Conservation (phyloP, 2,888 invertebrate genomes). For the Synanthedon formicaeformis region DNA sequence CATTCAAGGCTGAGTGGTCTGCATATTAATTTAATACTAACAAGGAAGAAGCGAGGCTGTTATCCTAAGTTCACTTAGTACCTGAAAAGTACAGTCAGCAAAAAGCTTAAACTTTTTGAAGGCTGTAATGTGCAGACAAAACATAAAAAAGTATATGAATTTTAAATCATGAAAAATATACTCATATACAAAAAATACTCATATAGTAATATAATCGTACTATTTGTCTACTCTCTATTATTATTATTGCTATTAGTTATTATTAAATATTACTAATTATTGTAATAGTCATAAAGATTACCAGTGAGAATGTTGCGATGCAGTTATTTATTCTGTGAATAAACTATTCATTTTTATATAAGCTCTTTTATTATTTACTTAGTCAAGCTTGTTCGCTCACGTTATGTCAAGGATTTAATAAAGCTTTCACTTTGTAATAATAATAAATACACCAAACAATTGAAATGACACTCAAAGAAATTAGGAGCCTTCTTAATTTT, state of each 20-base stretch:
- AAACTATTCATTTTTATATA: constrained; percentile 17
- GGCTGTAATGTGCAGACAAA: no score
- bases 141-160: no score
- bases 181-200: background rate
- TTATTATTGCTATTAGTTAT: background rate
- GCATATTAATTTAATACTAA: no score
- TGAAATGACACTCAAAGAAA: no score
- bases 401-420: background rate
- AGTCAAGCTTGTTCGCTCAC: background rate
- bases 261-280: constrained; percentile 1
- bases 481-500: no score
- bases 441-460: no score
- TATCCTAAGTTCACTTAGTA: background rate
- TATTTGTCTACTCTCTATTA: background rate
- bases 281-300: constrained; percentile 27
- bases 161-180: no score
- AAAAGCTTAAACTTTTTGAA: background rate
- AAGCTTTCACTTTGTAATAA: no score
- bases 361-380: no score
- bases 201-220: background rate
- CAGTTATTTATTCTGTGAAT: constrained; percentile 64
- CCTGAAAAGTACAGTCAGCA: constrained; percentile 8
- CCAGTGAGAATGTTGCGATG: constrained; percentile 19
- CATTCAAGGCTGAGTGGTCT: background rate
- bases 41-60: no score